Conservation (phyloP, 2,797 vertebrate genomes). For the Hippocampus kuda region DNA sequence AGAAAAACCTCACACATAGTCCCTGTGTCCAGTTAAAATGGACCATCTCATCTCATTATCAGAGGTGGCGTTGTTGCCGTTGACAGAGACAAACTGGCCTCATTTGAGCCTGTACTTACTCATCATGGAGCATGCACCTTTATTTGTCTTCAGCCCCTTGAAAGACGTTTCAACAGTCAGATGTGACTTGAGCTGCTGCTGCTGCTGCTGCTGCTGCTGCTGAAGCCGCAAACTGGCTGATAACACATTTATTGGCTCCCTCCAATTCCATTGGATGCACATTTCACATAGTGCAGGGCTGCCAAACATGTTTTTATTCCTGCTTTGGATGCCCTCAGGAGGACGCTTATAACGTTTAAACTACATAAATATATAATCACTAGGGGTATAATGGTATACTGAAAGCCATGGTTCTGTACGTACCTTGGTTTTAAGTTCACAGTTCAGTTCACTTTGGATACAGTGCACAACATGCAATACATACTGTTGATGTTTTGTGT, state of each 20-base stretch:
- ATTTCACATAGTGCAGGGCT: slow-evolving; percentile 13
- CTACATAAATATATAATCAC: too few relatives aligned
- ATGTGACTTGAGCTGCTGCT: slow-evolving; percentile 7
- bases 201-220: slow-evolving; percentile 20
- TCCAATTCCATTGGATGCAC: slow-evolving; percentile 35
- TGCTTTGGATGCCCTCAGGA: too few relatives aligned
- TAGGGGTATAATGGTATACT: too few relatives aligned
- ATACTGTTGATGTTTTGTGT: too few relatives aligned
- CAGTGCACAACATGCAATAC: too few relatives aligned
- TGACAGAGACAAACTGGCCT: slow-evolving; percentile 30
- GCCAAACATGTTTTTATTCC: too few relatives aligned
- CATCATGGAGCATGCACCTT: slow-evolving; percentile 27
- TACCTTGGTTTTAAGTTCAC: too few relatives aligned
- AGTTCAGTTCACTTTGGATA: too few relatives aligned
- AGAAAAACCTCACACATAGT: neutral
- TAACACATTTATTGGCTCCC: slow-evolving; percentile 45
- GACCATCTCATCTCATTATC: slow-evolving; percentile 21
- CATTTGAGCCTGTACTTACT: slow-evolving; percentile 40
- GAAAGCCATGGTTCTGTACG: too few relatives aligned
- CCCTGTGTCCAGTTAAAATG: slow-evolving; percentile 12
- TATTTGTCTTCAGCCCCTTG: slow-evolving; percentile 34
- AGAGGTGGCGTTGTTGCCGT: slow-evolving; percentile 20
- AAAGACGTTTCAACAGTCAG: slow-evolving; percentile 41
- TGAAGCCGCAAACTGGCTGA: slow-evolving; percentile 52
- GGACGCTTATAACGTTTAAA: too few relatives aligned